Evolutionary conservation across 37 sponge, comb jelly and placozoan genomes (phyloP).

Genomic region (Oopsacas minuta): DNA sequence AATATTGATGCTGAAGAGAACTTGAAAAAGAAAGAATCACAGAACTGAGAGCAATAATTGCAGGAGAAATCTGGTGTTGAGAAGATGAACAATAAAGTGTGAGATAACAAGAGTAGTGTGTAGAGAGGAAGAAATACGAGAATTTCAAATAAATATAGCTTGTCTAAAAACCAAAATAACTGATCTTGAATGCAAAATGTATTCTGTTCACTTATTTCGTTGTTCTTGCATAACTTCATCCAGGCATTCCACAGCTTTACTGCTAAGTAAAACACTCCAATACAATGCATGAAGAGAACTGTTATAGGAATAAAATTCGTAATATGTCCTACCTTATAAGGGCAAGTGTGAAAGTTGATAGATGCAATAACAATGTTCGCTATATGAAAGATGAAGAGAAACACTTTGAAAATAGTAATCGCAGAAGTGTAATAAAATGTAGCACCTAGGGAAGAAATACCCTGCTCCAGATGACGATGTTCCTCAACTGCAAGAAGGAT

Average conservation of each 20-base stretch:
- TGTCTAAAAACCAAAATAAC: background rate
- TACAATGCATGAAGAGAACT: background rate
- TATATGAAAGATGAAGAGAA: conserved; percentile 9
- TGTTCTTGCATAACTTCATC: background rate
- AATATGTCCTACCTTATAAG: background rate
- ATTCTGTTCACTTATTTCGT: background rate
- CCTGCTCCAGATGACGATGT: background rate
- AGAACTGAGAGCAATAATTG: background rate
- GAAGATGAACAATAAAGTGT: background rate
- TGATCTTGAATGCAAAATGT: background rate
- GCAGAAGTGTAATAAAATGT: background rate
- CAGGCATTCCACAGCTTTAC: conserved; percentile 17
- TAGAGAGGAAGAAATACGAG: background rate
- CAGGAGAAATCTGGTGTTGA: background rate
- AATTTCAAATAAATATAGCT: background rate
- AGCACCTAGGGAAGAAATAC: background rate
- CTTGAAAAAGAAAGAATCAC: background rate
- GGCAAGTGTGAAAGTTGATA: background rate
- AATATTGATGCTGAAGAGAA: background rate
- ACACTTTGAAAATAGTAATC: background rate
- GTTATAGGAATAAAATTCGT: background rate
- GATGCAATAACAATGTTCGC: background rate
- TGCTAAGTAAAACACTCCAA: background rate
- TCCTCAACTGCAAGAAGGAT: background rate
- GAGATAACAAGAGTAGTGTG: background rate